These are phyloP conservation scores for Campoplex capitator DNA, from an alignment of 2,888 invertebrate genomes.

Conservation along the genomic window DNA sequence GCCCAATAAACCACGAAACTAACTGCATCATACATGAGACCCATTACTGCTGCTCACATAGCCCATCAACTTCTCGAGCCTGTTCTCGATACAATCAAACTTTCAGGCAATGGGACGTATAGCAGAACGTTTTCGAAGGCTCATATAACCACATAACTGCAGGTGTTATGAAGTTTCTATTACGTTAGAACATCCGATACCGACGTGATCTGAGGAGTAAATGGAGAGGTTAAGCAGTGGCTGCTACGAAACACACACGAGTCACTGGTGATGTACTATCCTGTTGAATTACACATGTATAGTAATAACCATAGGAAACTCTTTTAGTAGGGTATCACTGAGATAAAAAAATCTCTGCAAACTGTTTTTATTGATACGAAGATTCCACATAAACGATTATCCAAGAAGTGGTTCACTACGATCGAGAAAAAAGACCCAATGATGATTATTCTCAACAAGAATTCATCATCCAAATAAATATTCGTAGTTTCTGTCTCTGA, in stretches of 20 bases:
- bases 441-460: constrained; percentile 60
- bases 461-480: constrained; percentile 52
- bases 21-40: not conserved
- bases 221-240: constrained; percentile 37
- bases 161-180: constrained; percentile 70
- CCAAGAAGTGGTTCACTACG: constrained; percentile 23
- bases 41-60: not conserved
- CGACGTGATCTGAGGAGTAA: constrained; percentile 42
- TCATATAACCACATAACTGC: constrained; percentile 52
- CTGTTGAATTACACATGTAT: constrained; percentile 34
- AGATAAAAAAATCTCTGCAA: constrained; percentile 15
- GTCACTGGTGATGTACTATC: constrained; percentile 32
- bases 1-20: not conserved
- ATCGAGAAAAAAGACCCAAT: constrained; percentile 46
- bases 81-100: constrained; percentile 2
- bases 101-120: constrained; percentile 33
- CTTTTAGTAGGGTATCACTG: constrained; percentile 35
- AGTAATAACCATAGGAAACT: constrained; percentile 29
- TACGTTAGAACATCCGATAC: constrained; percentile 65
- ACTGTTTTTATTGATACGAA: constrained; percentile 49
- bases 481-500: constrained; percentile 37
- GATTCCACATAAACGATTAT: constrained; percentile 31
- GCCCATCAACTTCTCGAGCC: constrained; percentile 23
- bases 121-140: constrained; percentile 3
- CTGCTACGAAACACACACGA: constrained; percentile 30